Conservation (phyloP, 2,113 vertebrate genomes). For the Microtus pennsylvanicus region DNA sequence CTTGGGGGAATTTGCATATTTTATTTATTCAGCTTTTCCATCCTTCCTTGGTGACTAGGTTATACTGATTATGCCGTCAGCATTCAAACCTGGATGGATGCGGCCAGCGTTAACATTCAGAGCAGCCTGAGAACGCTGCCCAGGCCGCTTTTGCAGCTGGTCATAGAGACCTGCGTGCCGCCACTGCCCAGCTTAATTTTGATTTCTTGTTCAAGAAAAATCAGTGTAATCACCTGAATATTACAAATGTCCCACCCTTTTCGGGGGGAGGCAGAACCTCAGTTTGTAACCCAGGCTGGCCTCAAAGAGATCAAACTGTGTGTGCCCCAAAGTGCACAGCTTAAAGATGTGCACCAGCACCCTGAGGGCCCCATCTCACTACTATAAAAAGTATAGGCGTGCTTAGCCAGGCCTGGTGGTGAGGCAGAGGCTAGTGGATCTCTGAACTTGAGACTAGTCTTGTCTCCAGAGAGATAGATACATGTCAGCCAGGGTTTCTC, state of each 20-base stretch:
- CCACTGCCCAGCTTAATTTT: too few species aligned
- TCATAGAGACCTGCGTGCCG: conserved; percentile 57
- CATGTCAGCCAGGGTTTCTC: background rate
- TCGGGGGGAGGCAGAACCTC: background rate
- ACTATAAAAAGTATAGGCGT: background rate
- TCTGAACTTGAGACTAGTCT: background rate
- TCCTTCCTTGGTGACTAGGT: background rate
- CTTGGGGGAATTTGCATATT: conserved; percentile 12
- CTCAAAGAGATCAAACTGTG: background rate
- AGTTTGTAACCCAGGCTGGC: background rate
- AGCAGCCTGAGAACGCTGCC: background rate
- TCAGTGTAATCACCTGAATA: background rate
- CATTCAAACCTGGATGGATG: background rate
- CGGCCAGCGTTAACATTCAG: background rate
- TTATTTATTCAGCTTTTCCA: conserved; percentile 20
- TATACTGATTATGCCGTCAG: background rate
- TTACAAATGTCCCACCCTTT: background rate
- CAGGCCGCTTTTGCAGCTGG: conserved; percentile 58
- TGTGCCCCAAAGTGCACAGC: background rate
- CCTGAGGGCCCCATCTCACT: background rate
- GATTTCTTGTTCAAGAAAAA: background rate
- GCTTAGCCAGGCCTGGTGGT: background rate
- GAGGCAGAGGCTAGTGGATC: background rate
- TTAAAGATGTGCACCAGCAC: background rate
- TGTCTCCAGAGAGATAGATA: background rate